Base-by-base conservation (phyloP, 2,888 invertebrate genomes). In the Gibbula magus region DNA sequence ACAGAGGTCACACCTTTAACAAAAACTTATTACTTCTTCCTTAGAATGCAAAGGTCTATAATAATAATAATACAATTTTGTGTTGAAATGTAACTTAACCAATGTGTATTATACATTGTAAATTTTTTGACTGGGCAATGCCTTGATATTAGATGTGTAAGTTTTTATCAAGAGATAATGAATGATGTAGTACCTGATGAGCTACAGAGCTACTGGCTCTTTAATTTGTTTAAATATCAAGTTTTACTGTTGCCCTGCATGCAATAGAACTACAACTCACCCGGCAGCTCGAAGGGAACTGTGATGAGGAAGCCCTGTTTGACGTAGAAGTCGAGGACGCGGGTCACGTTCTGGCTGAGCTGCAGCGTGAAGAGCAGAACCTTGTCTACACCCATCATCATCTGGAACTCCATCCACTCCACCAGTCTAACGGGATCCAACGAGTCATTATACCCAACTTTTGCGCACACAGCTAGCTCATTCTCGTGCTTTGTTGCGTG, bases 371-470 rank as follows among this genome's bases (percentile, higher is more conserved):
- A 80, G 16, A 80, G 16, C 8, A 78, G 39, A 16, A 80, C 39
- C 74, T 75, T 80, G 29, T 78, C 78, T 8, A 80, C 78, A 7
- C 78, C 80, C 51, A 80, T 51, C 16, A 80, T 22, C 22, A 39
- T 51, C 75, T 80, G 77, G 22, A 78, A n/a, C 75, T 80, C 80
- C 52, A 80, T 78, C 80, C 80, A 80, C 29, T 80, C 80, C 22
- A 80, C 74, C 3, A 80, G 54, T 16, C 75, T 22, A 8, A n/a
- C 29, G 16, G 66, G 32, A 16, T 74, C 35, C 35, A 80, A 45
- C 20, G 54, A 10, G 45, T 77, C 39, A 35, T 54, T 73, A 32
- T 70, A 80, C 18, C 45, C 77, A 7, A 80, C 74, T 32, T 80
- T 75, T 0, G 53, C 79, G 70, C 76, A 76, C 4, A 78, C n/a